Conservation (phyloP, 2,113 vertebrate species). For the Hippoglossus stenolepis region DNA sequence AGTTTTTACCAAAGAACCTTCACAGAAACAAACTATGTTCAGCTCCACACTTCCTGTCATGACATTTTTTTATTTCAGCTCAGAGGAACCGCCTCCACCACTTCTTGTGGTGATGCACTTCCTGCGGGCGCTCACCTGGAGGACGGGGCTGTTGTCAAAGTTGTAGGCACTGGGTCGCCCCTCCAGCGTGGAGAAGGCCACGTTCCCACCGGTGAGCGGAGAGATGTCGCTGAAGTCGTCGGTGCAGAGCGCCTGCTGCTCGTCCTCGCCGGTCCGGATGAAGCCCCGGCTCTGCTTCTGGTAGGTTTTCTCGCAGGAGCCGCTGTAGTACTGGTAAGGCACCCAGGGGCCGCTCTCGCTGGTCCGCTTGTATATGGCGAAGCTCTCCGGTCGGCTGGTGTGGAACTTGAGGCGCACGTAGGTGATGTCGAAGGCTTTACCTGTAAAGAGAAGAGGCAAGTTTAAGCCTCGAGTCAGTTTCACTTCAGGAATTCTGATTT, state of each 20-base stretch:
- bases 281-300: constrained; percentile 87
- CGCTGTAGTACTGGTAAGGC: constrained; percentile 98
- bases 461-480: background rate
- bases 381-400: constrained; percentile 97
- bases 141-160: constrained; percentile 94
- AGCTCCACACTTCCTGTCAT: too few relatives aligned
- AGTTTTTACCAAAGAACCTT: too few relatives aligned
- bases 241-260: constrained; percentile 95
- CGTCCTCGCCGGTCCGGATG: constrained; percentile 92
- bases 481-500: background rate
- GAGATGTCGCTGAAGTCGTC: constrained; percentile 99
- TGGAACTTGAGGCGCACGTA: constrained; percentile 98
- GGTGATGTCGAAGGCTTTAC: constrained; percentile 97
- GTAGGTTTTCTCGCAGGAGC: constrained; percentile 96
- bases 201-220: constrained; percentile 94
- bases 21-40: too few relatives aligned
- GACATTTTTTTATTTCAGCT: too few relatives aligned
- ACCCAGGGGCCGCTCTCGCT: constrained; percentile 88
- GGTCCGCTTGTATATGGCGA: constrained; percentile 94
- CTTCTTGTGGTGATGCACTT: too few relatives aligned
- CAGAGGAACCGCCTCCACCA: too few relatives aligned
- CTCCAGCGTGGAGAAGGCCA: constrained; percentile 97
- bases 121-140: constrained; percentile 86
- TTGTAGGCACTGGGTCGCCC: constrained; percentile 96
- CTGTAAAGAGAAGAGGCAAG: constrained; percentile 65